Evolutionary conservation across 2,888 invertebrate species (phyloP), one percentile per base, ranked within the genome.

Genomic region (Ecdyonurus torrentis): DNA sequence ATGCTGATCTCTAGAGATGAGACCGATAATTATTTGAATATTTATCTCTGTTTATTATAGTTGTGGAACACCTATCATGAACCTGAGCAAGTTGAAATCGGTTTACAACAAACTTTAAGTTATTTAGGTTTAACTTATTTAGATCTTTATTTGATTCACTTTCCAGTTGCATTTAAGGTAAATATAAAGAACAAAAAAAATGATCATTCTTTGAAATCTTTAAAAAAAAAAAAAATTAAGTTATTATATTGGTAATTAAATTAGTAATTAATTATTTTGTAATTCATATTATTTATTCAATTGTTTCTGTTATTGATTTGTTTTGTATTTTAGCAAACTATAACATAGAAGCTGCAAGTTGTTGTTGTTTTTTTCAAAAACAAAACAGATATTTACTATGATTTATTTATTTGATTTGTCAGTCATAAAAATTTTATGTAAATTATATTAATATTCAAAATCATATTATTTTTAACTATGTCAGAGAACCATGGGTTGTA

Each of bases 131-230:
- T 55, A 5, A n/a, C 5, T 20, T 55, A 55, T 22, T n/a, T 55
- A 7, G 55, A 55, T n/a, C 55, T 55, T 20, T 55, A 55, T n/a
- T n/a, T 55, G 5, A 55, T 55, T 55, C 55, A 55, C 55, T 55
- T 55, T n/a, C 55, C 55, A 5, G 20, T 55, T 20, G 55, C 19
- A n/a, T 55, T 55, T n/a, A 55, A 55, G 55, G 55, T 55, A 20
- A 20, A 18, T n/a, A n/a, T n/a, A n/a, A n/a, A n/a, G n/a, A n/a
- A n/a, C n/a, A n/a, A n/a, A n/a, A n/a, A n/a, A n/a, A n/a, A n/a
- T n/a, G n/a, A n/a, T n/a, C n/a, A 18, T 50, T 50, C 18, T 50
- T n/a, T n/a, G n/a, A 37, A 37, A 37, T 5, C 37, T 10, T 37
- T 5, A 15, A 37, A 15, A 37, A 10, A 37, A 37, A 5, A 37